Conservation (phyloP, 2,797 vertebrate genomes). For the Epinephelus awoara region DNA sequence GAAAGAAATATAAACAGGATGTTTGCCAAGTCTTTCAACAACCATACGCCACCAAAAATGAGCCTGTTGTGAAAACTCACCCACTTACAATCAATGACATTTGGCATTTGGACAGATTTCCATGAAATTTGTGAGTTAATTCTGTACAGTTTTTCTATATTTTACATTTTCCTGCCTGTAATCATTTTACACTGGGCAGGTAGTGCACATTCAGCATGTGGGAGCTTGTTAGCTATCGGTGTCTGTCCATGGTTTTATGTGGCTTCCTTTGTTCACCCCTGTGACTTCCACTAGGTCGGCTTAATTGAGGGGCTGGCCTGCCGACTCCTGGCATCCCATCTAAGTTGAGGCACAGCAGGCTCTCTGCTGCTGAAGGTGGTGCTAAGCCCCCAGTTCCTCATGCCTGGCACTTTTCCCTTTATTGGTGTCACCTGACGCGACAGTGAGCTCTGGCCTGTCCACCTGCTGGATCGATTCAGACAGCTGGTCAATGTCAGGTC, state of each 20-base stretch:
- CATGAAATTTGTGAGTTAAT: not conserved
- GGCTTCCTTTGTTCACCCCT: not conserved
- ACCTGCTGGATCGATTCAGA: conserved; percentile 1
- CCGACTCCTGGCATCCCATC: not conserved
- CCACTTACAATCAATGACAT: not conserved
- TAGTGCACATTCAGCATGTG: not conserved
- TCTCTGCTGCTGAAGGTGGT: not conserved
- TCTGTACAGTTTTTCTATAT: not conserved
- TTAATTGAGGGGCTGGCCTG: not conserved
- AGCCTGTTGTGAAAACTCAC: not conserved
- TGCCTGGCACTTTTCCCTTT: not conserved
- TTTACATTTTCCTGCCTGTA: not conserved
- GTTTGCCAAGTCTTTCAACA: not conserved
- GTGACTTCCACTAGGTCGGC: not conserved
- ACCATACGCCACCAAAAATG: not conserved
- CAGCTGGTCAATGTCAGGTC: conserved; percentile 8
- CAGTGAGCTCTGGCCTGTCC: conserved; percentile 7
- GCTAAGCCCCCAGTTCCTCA: not conserved
- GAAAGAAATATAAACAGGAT: not conserved
- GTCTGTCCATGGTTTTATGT: not conserved
- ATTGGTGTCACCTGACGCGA: conserved; percentile 8
- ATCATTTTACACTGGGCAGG: not conserved
- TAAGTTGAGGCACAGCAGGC: not conserved
- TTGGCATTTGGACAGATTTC: not conserved
- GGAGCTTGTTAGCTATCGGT: not conserved